These are phyloP conservation scores for Sphenopsis melanotis DNA, from an alignment of 2,797 vertebrate species.

Conservation along the genomic window DNA sequence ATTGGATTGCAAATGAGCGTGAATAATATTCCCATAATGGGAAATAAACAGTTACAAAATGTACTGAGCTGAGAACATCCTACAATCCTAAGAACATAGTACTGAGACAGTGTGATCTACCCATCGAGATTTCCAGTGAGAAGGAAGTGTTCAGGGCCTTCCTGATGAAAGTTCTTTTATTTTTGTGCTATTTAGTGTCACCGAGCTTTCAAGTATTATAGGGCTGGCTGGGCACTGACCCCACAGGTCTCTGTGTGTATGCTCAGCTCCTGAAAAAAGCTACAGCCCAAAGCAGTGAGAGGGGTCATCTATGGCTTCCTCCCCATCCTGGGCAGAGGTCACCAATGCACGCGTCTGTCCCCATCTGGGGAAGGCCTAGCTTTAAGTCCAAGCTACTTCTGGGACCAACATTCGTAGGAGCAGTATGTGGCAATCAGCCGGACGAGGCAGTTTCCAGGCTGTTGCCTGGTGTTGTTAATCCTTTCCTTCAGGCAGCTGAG, in stretches of 20 bases:
- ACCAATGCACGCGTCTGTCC: not conserved
- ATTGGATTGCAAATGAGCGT: not conserved
- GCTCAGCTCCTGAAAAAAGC: not conserved
- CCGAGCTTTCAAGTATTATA: not conserved
- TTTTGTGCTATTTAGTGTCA: not conserved
- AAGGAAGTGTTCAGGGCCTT: not conserved
- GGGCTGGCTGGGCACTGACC: not conserved
- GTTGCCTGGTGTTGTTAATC: not conserved
- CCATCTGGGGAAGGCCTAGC: not conserved
- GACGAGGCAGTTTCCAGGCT: not conserved
- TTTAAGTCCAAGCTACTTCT: not conserved
- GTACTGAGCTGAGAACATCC: not conserved
- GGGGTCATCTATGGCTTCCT: not conserved
- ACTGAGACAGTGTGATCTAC: fast-evolving
- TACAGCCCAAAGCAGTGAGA: not conserved
- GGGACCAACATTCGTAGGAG: not conserved
- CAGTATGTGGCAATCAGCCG: fast-evolving
- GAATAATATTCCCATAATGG: not conserved
- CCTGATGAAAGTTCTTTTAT: not conserved
- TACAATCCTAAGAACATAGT: not conserved
- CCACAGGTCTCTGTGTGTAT: not conserved
- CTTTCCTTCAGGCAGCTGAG: not conserved
- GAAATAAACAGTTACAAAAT: not conserved
- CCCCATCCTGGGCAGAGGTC: not conserved
- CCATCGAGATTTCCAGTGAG: not conserved